Base-by-base conservation (phyloP, 1,140 invertebrate species). In the Leptopilina boulardi region DNA sequence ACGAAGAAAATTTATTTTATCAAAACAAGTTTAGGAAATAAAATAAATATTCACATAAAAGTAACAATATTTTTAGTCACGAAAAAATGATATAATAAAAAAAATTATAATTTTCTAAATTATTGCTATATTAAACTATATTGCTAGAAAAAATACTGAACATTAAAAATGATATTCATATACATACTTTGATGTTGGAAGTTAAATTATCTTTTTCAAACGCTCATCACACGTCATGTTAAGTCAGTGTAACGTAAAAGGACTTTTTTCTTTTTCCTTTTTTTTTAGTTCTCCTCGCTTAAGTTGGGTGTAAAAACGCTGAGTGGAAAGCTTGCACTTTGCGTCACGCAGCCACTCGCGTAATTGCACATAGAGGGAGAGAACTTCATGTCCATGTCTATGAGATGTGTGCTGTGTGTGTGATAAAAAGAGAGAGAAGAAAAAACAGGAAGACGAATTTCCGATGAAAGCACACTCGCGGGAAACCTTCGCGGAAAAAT, bases 361-460 rank as follows among this genome's bases (percentile, higher is more conserved):
- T 66, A 66, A 66, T 66, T 66, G 59, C 23, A 34, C 59, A n/a
- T 34, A 66, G 21, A 66, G 56, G 19, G 21, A 66, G 56, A 9
- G 21, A 59, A 26, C 23, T 66, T 23, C 59, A 66, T 23, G 59
- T 30, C 59, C 26, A 66, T 59, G 56, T 59, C 21, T 13, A 59
- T 66, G 59, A 66, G 23, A 30, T 30, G 59, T 66, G 26, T 23
- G 30, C 3, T 66, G 26, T 30, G 3, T 5, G n/a, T 3, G 26
- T 51, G 26, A 51, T 75, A 78, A 72, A 76, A 77, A 78, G 71
- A 18, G 10, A 78, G 71, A 18, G 10, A n/a, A 75, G 74, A 75
- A 75, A 51, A 18, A 51, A 42, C 41, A 73, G 44, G 26, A 73
- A 73, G 44, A 73, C 15, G 72, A 73, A 54, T 73, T 73, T 42